phyloP scores from a whole-genome alignment of 2,113 vertebrate genomes.

The Charina bottae region DNA sequence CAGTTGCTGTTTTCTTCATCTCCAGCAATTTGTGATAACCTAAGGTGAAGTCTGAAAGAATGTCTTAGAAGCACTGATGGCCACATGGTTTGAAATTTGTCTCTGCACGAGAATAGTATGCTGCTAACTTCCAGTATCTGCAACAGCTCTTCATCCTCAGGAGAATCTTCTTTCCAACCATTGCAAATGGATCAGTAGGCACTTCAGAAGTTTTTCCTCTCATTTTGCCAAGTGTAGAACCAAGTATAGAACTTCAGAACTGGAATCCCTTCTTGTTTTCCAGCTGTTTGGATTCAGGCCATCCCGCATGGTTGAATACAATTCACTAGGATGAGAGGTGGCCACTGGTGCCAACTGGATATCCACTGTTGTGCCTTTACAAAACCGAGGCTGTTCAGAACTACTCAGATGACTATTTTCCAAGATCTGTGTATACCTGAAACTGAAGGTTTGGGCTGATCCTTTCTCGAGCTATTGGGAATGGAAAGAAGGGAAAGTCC shows the following conservation, averaged over 20 bases:
- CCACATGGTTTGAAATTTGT: neutral
- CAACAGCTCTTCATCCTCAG: neutral
- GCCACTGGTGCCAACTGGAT: neutral
- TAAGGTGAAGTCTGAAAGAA: neutral
- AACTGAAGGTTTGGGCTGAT: neutral
- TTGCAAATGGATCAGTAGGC: neutral
- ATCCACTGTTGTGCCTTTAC: constrained; percentile 6
- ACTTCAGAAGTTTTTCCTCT: neutral
- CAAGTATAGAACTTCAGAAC: constrained; percentile 9
- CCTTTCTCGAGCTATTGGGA: neutral
- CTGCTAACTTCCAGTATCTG: neutral
- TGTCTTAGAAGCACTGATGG: neutral
- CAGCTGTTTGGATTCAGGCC: neutral
- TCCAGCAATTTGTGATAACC: constrained; percentile 17
- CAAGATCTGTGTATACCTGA: neutral
- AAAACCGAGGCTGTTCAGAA: neutral
- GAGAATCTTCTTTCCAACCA: neutral
- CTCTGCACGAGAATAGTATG: neutral
- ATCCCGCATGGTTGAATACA: neutral
- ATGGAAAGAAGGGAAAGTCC: no score
- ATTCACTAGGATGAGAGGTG: neutral
- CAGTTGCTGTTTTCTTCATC: neutral
- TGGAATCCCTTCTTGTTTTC: neutral
- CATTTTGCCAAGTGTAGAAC: constrained; percentile 11
- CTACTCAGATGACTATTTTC: neutral